phyloP scores from a whole-genome alignment of 2,113 vertebrate genomes.

The Benthochromis sp. region DNA sequence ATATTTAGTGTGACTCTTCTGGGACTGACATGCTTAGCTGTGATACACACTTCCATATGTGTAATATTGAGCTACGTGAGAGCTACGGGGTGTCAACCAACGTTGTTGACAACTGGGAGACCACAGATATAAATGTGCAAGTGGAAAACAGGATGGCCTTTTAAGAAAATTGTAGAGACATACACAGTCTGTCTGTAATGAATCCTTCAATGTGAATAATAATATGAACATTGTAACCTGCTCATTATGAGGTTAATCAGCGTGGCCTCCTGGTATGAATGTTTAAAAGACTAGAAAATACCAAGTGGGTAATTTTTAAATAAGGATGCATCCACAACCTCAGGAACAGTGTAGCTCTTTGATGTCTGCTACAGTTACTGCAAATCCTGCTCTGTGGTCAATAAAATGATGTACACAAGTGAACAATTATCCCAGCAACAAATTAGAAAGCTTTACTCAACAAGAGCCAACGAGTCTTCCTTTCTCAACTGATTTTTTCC shows the following conservation, averaged over 20 bases:
- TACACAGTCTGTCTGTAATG: neutral
- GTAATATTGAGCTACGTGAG: slow-evolving; percentile 30
- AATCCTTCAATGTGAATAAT: neutral
- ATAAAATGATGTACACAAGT: neutral
- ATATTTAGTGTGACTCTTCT: slow-evolving; percentile 32
- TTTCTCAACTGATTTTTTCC: neutral
- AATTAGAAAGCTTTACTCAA: neutral
- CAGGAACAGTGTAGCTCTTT: neutral
- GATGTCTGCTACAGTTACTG: neutral
- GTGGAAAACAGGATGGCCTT: neutral
- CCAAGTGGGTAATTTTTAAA: neutral
- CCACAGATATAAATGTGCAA: neutral
- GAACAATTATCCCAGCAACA: neutral
- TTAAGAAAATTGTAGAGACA: neutral
- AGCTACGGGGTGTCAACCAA: slow-evolving; percentile 26
- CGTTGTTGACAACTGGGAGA: neutral
- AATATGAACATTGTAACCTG: neutral
- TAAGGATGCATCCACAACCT: neutral
- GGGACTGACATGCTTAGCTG: slow-evolving; percentile 23
- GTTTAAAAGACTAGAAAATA: neutral
- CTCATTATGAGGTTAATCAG: neutral
- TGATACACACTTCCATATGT: slow-evolving; percentile 42
- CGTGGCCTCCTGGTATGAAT: neutral
- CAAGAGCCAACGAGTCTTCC: neutral
- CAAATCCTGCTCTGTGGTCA: neutral